Percentiles rank a stretch among this genome's conserved stretches.
These are phyloP conservation scores for Cancer borealis DNA, from an alignment of 2,888 invertebrate species.

Conservation along the genomic window DNA sequence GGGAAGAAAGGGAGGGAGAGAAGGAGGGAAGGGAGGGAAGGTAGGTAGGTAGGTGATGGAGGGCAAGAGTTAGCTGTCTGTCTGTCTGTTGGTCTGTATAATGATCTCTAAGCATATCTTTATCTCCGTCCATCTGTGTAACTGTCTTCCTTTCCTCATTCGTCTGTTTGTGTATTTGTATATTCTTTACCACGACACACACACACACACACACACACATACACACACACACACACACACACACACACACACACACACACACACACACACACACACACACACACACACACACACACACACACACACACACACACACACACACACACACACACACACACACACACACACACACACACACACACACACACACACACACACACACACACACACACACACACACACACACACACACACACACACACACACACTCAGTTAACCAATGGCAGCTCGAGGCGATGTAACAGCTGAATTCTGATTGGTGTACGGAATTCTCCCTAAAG, in stretches of 20 bases:
- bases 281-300: constrained; percentile 50
- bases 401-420: constrained; percentile 45
- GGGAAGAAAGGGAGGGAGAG: background rate
- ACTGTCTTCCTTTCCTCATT: background rate
- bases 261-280: constrained; percentile 21
- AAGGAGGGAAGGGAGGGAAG: background rate
- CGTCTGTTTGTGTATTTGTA: background rate
- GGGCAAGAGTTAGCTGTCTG: constrained; percentile 4
- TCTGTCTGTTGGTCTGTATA: constrained; percentile 42
- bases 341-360: background rate
- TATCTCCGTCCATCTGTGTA: constrained; percentile 21
- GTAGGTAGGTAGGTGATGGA: background rate
- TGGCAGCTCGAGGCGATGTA: background rate
- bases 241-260: constrained; percentile 10
- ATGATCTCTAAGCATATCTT: constrained; percentile 1
- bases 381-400: constrained; percentile 14
- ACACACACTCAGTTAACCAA: background rate
- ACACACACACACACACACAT: constrained; percentile 11
- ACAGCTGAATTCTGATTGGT: background rate
- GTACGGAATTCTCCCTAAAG: background rate
- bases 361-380: constrained; percentile 17
- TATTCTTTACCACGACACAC: background rate
- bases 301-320: background rate
- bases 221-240: constrained; percentile 50
- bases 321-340: constrained; percentile 9